Base-by-base conservation (phyloP, 1,140 invertebrate genomes). In the Drosophila virilis region DNA sequence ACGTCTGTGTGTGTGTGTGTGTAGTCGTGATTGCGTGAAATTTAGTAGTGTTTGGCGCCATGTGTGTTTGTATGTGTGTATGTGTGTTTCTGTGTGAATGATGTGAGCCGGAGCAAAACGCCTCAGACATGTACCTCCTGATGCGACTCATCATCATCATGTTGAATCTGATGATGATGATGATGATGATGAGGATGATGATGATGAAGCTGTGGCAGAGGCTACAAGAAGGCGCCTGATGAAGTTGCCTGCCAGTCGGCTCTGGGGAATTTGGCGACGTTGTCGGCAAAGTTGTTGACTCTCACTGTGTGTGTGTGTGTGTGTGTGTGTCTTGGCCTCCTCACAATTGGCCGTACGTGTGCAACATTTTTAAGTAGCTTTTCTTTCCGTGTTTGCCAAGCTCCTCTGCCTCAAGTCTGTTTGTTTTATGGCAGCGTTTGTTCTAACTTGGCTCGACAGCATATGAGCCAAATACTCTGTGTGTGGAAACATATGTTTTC, bases 311-410 rank as follows among this genome's bases (percentile, higher is more conserved):
- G 32, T 52, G 8, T 61, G 8, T 37, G 10, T 51, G 32, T 35
- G 51, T 46, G 22, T 35, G 10, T 73, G 22, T 12, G 62, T 73
- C 59, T 79, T 78, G 57, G 48, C 17, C 74, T 65, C 35, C 77
- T 84, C 65, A 89, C 84, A 89, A 89, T 89, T 89, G 84, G 80
- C 80, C 65, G 80, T 90, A 89, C 84, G 84, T 89, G 84, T 89
- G 80, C 77, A 90, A 84, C 85, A 89, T 89, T 90, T 89, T 89
- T 90, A 90, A 89, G 84, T 85, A 89, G 84, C 77, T 76, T 74
- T 80, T 74, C 80, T 75, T 48, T 62, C 60, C 60, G 46, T 68
- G 70, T 77, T 60, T 68, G 67, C 46, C 40, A 13, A 28, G 58
- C 17, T 61, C n/a, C 15, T 12, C 54, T 45, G 52, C 46, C 60